A percentile compares a stretch with the other conserved stretches of the same genome.
Evolutionary conservation across 2,888 invertebrate genomes (phyloP).

Genomic region (Lampropteryx suffumata): DNA sequence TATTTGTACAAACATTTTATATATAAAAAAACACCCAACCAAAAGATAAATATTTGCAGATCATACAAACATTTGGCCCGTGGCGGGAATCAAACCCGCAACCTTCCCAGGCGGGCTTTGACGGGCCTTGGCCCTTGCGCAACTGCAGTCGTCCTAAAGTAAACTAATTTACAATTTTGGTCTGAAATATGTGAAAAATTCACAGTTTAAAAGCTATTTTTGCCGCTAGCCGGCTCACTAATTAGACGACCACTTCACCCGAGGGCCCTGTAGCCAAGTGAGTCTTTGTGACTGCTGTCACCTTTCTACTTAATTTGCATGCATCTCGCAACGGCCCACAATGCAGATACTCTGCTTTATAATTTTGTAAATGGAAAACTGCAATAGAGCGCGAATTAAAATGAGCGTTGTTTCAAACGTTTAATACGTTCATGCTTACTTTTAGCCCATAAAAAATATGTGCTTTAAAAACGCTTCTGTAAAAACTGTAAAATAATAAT

Average conservation of each 20-base stretch:
- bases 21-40: too few species aligned
- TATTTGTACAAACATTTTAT: too few species aligned
- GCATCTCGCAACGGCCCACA: constrained; percentile 19
- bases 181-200: background rate
- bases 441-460: too few species aligned
- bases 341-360: constrained; percentile 17
- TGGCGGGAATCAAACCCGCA: too few species aligned
- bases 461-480: too few species aligned
- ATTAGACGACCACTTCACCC: constrained; percentile 49
- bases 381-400: background rate
- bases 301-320: constrained; percentile 48
- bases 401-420: background rate
- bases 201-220: constrained; percentile 31
- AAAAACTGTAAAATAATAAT: too few species aligned
- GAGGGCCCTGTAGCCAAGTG: constrained; percentile 47
- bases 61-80: too few species aligned
- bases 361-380: background rate
- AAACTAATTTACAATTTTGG: too few species aligned
- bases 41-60: too few species aligned
- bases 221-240: constrained; percentile 35
- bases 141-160: too few species aligned
- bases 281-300: constrained; percentile 41
- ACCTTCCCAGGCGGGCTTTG: too few species aligned
- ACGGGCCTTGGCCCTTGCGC: too few species aligned
- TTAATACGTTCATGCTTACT: background rate